These are phyloP conservation scores for Empis livida DNA, from an alignment of 2,888 invertebrate species.

Conservation along the genomic window DNA sequence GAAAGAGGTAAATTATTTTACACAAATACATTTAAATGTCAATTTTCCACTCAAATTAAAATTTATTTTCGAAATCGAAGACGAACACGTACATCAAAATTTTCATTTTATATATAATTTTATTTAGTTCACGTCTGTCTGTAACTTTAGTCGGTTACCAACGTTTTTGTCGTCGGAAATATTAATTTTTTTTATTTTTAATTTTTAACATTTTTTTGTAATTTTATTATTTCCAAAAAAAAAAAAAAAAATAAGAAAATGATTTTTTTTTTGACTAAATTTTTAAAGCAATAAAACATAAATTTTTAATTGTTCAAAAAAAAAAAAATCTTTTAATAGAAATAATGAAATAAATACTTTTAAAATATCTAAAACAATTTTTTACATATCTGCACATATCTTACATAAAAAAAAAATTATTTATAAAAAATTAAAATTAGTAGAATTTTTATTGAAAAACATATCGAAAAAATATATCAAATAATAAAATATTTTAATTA, in stretches of 20 bases:
- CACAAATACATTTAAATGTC: not conserved
- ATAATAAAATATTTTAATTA: too few relatives aligned
- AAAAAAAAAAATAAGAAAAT: not conserved
- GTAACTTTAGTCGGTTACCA: not conserved
- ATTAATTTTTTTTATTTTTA: too few relatives aligned
- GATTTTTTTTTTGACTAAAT: too few relatives aligned
- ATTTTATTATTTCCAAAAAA: not conserved
- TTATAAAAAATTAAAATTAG: slow-evolving; percentile 7
- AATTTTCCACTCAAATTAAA: too few relatives aligned
- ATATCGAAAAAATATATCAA: too few relatives aligned
- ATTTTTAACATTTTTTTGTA: too few relatives aligned
- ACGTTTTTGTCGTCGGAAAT: too few relatives aligned
- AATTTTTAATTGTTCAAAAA: too few relatives aligned
- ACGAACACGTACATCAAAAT: slow-evolving; percentile 4
- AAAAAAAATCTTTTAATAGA: too few relatives aligned
- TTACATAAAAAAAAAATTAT: slow-evolving; percentile 1
- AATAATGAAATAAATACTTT: slow-evolving; percentile 2
- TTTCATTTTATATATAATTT: not conserved
- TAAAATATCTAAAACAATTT: slow-evolving; percentile 3
- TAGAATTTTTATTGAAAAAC: too few relatives aligned
- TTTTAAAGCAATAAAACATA: slow-evolving; percentile 10
- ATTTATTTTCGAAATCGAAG: slow-evolving; percentile 4
- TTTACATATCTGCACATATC: not conserved
- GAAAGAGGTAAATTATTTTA: not conserved
- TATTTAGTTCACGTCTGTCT: not conserved